Evolutionary conservation across 2,797 vertebrate species (phyloP), one percentile per base, ranked within the genome.

Genomic region (Anas bernieri): DNA sequence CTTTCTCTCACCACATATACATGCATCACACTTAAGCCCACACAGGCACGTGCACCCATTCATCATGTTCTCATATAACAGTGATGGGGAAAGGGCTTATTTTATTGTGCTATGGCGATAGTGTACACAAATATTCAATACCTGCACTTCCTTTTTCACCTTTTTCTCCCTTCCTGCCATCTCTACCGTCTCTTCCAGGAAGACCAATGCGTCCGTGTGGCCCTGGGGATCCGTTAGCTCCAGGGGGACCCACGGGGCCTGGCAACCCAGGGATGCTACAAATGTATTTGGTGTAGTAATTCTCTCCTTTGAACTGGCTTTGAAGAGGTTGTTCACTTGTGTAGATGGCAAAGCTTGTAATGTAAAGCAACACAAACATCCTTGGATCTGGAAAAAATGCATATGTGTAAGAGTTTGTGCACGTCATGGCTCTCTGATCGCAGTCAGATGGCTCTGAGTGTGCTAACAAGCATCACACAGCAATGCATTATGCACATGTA

Each of bases 101-200:
- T 94, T 86, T 93, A 18, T 77, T 64, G 46, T 58, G 35, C 13
- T 92, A 66, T 28, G 67, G 37, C 74, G 66, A 87, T 90, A 95
- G 17, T n/a, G 90, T 77, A 80, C 33, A 90, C 28, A 86, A 96
- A 92, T 86, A 82, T 90, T 93, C 77, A 85, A 92, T 99, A 99
- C 99, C 99, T 99, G 98, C 55, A 11, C 98, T 97, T 94, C 99
- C 99, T 83, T 99, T 99, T 95, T 99, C 99, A 82, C 99, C 99
- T 96, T 98, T 99, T 97, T 99, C 99, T 94, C 99, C 99, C 95
- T 98, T 99, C 83, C 99, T 98, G 96, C 99, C 99, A 69, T 99
- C 99, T 98, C 99, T 98, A 17, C 99, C 99, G 89, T 99, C 99
- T 98, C 99, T 99, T 98, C 99, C 99, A 13, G 99, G 98, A 91